Base-by-base conservation (phyloP, 2,888 invertebrate genomes). In the Harmothoe impar region DNA sequence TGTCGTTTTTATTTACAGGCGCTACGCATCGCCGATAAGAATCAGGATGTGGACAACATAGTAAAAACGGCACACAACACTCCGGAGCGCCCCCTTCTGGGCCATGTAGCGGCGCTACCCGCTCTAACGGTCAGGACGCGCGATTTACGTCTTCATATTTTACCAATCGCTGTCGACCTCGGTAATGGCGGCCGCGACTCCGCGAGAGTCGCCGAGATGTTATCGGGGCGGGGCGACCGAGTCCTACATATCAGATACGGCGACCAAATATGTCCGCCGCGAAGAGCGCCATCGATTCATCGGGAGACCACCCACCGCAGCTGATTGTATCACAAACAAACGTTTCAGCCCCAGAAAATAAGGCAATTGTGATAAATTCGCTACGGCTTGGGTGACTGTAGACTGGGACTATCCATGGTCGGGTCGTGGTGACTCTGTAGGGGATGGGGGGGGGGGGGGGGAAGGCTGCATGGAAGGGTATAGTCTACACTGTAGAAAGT, bases 101-200 rank as follows among this genome's bases (percentile, higher is more conserved):
- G 43, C 10, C 31, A 1, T n/a, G 0, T 0, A 1, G 12, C 10
- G 10, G 35, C 5, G 3, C 43, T 43, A 43, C 1, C 84, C 35
- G 84, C 25, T 84, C 43, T 20, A 84, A 84, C 84, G 84, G 84
- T 84, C 84, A 84, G 43, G 25, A 51, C 43, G 84, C 43, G 20
- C 84, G 84, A 84, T 84, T 84, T 84, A 84, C 84, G 84, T 84
- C 84, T 84, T 84, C 84, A 84, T 84, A 84, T 84, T 84, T 84
- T 84, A 84, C 84, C 84, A 51, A 51, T 51, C 51, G 84, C 84
- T 84, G 84, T 43, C 84, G 84, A 84, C 84, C 84, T 84, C 51
- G 84, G 84, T 84, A 84, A 84, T 84, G 84, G 84, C 84, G 84
- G 84, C 84, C 43, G 84, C 29, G 84, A 84, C 84, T 84, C 84